Base-by-base conservation (phyloP, 2,797 vertebrate genomes). In the Sphenodon punctatus region DNA sequence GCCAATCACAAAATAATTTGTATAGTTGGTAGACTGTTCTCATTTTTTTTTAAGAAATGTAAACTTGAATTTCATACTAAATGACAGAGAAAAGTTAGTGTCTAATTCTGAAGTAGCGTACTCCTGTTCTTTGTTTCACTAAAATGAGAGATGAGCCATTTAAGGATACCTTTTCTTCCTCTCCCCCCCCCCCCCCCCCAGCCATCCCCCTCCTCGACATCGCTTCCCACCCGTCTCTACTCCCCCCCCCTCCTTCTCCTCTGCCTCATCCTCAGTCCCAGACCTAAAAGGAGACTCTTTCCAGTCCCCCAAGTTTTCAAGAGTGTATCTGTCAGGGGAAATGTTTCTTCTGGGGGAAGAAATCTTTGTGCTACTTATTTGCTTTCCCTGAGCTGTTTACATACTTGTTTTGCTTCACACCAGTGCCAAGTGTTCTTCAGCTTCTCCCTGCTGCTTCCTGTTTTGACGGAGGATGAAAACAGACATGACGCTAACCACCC, bases 21-120 rank as follows among this genome's bases (percentile, higher is more conserved):
- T 7, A 69, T 48, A 7, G 22, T 25, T 2, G 13, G 0, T 10
- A 4, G 5, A 19, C 0, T 6, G 34, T 19, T 4, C 23, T 32
- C 16, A 70, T 17, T 8, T 0, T 73, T 75, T 83, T 61, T 30
- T 43, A 23, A 58, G 55, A 60, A 49, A 34, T 71, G 81, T 85
- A 42, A 20, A 22, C 2, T 34, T 8, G 1, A 63, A 2, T 41
- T 27, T 53, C 19, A 53, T 72, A 76, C 86, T 81, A 87, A 86
- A 36, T 82, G 92, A 88, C 89, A 89, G 64, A 70, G 25, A 46
- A 78, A 66, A 27, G 59, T 80, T 3, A 0, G 17, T 3, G 39
- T 23, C 38, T 38, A 58, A 10, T 17, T 5, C 23, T 53, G 53
- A 27, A 19, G 8, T 56, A 3, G 64, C 39, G 22, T 16, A 0